phyloP scores from a whole-genome alignment of 2,113 vertebrate genomes.

The Paramormyrops kingsleyae region DNA sequence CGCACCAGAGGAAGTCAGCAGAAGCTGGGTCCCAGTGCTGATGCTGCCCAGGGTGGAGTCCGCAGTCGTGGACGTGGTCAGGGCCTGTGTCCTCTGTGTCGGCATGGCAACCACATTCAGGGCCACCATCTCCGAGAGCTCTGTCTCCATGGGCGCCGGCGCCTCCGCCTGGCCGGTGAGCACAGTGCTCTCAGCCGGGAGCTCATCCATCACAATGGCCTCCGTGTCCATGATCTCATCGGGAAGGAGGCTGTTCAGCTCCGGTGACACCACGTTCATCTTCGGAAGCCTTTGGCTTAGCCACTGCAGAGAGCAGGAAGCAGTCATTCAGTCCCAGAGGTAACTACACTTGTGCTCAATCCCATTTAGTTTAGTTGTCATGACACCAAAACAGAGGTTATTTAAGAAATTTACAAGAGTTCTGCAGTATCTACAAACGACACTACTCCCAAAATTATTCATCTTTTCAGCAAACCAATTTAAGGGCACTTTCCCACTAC shows the following conservation, averaged over 20 bases:
- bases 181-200: slow-evolving; percentile 69
- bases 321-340: background rate
- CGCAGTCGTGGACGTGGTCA: slow-evolving; percentile 53
- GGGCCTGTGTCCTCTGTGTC: slow-evolving; percentile 54
- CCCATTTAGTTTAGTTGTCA: background rate
- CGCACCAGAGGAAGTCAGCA: slow-evolving; percentile 48
- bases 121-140: slow-evolving; percentile 72
- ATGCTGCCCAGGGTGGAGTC: slow-evolving; percentile 52
- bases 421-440: background rate
- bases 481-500: background rate
- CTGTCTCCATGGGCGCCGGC: slow-evolving; percentile 65
- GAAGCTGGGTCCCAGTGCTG: slow-evolving; percentile 53
- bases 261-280: slow-evolving; percentile 96
- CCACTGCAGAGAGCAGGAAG: slow-evolving; percentile 40
- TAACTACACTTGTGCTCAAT: background rate
- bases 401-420: background rate
- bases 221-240: slow-evolving; percentile 98
- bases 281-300: slow-evolving; percentile 45
- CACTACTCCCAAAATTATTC: background rate
- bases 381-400: background rate
- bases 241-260: slow-evolving; percentile 93
- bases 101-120: slow-evolving; percentile 56
- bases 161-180: slow-evolving; percentile 40
- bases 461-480: background rate
- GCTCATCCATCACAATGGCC: slow-evolving; percentile 74